Conservation (phyloP, 2,113 vertebrate genomes). For the Etheostoma spectabile region DNA sequence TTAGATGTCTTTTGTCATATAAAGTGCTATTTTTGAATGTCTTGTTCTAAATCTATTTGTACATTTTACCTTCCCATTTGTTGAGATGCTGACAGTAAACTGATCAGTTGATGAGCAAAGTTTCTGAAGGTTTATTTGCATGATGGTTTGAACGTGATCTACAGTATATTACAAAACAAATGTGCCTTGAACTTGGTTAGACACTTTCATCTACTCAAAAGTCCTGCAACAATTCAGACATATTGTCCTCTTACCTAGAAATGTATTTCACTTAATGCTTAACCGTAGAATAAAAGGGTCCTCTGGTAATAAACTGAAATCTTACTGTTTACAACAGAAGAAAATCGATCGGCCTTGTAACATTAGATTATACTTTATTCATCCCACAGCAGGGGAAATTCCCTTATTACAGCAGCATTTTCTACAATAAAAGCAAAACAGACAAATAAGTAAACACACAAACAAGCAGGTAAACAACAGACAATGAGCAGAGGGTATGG, state of each 20-base stretch:
- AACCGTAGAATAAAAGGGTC: neutral
- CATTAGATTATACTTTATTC: no score
- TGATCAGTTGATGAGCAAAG: neutral
- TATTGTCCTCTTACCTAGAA: neutral
- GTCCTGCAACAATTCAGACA: neutral
- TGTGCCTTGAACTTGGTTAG: neutral
- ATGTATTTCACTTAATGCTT: neutral
- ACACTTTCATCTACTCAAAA: neutral
- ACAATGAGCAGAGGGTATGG: no score
- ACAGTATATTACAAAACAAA: slow-evolving; percentile 4
- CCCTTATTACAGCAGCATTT: no score
- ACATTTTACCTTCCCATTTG: neutral
- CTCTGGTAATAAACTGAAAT: neutral
- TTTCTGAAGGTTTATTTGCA: slow-evolving; percentile 11
- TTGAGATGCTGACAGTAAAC: neutral
- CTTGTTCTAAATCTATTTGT: neutral
- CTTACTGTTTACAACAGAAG: neutral
- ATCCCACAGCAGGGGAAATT: no score
- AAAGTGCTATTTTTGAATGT: slow-evolving; percentile 3
- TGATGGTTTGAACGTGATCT: neutral
- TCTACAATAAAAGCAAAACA: no score
- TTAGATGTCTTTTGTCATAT: neutral
- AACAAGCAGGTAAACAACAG: no score
- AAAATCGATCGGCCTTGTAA: neutral
- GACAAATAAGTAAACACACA: no score